These are phyloP conservation scores for Dendrophyllia cribrosa DNA, from an alignment of 64 coral and sea anemone genomes.

Conservation along the genomic window DNA sequence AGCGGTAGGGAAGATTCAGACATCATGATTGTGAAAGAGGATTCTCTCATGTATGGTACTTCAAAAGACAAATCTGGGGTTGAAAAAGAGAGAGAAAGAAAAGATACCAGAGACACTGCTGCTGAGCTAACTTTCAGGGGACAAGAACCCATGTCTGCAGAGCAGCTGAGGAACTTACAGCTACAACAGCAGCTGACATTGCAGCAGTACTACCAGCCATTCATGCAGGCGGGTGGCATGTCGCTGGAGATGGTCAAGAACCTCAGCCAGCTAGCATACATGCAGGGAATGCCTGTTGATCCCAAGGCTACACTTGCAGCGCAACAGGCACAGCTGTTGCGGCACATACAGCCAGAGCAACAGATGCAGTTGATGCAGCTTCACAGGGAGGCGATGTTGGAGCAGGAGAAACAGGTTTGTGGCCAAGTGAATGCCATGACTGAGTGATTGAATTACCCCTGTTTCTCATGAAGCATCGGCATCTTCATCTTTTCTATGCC, in stretches of 20 bases:
- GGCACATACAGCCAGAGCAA: constrained; percentile 20
- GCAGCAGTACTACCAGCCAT: constrained; percentile 40
- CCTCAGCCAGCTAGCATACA: neutral
- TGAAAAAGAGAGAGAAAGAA: constrained; percentile 30
- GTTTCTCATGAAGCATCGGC: too few relatives aligned
- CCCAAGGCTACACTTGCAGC: constrained; percentile 23
- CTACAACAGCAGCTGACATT: constrained; percentile 40
- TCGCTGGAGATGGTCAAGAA: constrained; percentile 3
- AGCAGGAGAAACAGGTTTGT: constrained; percentile 38
- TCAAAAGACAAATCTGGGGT: constrained; percentile 9
- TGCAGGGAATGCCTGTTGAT: constrained; percentile 9
- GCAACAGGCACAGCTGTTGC: neutral
- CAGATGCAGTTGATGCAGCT: constrained; percentile 38
- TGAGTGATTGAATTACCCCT: too few relatives aligned
- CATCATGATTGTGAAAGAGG: constrained; percentile 29
- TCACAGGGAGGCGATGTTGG: constrained; percentile 4
- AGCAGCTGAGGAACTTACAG: constrained; percentile 52
- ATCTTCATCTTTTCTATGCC: too few relatives aligned
- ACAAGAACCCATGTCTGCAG: constrained; percentile 42
- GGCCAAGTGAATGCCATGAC: neutral
- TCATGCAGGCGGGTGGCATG: neutral
- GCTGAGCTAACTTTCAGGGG: neutral
- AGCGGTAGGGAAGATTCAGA: constrained; percentile 23
- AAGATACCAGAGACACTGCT: constrained; percentile 4
- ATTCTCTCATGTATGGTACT: constrained; percentile 8